These are phyloP conservation scores for Kryptolebias marmoratus DNA, from an alignment of 2,113 vertebrate species.

Conservation along the genomic window DNA sequence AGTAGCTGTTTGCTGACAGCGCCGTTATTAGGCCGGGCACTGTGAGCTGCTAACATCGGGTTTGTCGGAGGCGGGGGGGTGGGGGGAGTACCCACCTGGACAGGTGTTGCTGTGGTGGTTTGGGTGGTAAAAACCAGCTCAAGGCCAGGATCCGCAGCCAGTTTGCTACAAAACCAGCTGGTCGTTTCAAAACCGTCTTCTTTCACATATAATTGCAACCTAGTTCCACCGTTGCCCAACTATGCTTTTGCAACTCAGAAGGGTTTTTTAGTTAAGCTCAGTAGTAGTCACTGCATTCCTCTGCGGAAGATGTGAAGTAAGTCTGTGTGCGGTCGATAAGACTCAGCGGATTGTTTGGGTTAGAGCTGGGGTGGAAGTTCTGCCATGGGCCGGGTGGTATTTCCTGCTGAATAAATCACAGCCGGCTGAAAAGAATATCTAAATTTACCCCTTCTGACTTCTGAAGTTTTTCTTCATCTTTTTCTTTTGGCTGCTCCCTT, in stretches of 20 bases:
- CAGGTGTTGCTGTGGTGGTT: constrained; percentile 46
- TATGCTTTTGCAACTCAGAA: not conserved
- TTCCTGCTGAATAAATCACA: constrained; percentile 72
- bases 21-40: constrained; percentile 45
- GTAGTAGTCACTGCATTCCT: constrained; percentile 9
- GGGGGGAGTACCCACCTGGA: constrained; percentile 22
- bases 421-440: not conserved
- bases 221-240: not conserved
- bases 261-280: not conserved
- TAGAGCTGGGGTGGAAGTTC: constrained; percentile 60
- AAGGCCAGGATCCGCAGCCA: not conserved
- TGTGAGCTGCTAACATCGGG: constrained; percentile 6
- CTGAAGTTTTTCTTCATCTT: too few species aligned
- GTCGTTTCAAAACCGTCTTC: not conserved
- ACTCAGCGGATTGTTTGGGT: constrained; percentile 64
- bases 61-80: constrained; percentile 19
- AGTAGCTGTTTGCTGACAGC: constrained; percentile 53
- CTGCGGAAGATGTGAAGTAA: constrained; percentile 9
- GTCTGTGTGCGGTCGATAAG: constrained; percentile 16
- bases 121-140: constrained; percentile 1
- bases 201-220: not conserved
- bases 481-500: too few species aligned
- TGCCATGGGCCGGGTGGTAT: constrained; percentile 70
- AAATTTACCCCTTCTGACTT: too few species aligned
- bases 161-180: not conserved